Evolutionary conservation across 2,113 vertebrate genomes (phyloP).

Genomic region (Tenebrosternarchus preto): DNA sequence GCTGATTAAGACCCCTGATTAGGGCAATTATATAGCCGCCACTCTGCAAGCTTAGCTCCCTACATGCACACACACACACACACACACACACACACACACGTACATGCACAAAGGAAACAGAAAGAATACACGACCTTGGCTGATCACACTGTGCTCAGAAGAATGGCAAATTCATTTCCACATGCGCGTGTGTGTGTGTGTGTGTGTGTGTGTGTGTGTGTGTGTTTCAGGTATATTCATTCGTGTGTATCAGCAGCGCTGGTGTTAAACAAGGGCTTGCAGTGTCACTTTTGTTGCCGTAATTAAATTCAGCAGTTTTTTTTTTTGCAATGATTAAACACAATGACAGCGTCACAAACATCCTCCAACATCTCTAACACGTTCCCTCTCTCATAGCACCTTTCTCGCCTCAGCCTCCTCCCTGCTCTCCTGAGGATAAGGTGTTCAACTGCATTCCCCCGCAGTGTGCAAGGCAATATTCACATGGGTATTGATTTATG

Average conservation of each 20-base stretch:
- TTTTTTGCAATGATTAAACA: not conserved
- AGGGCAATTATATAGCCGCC: conserved; percentile 55
- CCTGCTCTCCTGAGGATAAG: conserved; percentile 18
- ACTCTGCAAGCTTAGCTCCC: conserved; percentile 38
- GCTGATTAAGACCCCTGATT: conserved; percentile 62
- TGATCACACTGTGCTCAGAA: no score
- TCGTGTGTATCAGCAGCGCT: not conserved
- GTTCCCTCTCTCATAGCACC: not conserved
- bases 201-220: not conserved
- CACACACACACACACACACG: conserved; percentile 20
- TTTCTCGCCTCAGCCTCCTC: not conserved
- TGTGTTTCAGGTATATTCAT: not conserved
- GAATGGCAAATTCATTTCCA: not conserved
- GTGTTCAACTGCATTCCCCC: conserved; percentile 6
- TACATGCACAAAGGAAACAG: not conserved
- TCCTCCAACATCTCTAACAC: not conserved
- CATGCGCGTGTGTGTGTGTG: no score
- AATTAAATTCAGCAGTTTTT: not conserved
- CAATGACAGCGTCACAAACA: not conserved
- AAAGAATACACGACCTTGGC: not conserved
- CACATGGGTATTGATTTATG: conserved; percentile 34
- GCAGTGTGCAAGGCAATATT: not conserved
- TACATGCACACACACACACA: conserved; percentile 29
- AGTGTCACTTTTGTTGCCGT: not conserved
- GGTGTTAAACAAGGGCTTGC: not conserved